Percentiles rank a stretch among this genome's conserved stretches.
Conservation (phyloP, 64 coral and sea anemone genomes). For the Acropora tenuis region DNA sequence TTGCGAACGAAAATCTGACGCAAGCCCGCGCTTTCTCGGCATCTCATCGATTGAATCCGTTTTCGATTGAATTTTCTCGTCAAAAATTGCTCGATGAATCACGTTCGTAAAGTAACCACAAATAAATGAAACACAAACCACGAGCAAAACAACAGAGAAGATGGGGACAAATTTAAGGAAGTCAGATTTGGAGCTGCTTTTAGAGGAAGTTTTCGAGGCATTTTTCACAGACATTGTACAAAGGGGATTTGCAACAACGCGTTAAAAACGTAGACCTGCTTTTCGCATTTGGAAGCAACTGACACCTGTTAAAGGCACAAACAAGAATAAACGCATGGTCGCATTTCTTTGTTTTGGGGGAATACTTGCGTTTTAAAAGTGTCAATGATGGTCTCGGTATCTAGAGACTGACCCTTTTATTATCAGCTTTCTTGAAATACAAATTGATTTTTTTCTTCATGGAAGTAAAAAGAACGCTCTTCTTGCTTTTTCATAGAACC, state of each 20-base stretch:
- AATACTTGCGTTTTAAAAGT: no score
- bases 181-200: not conserved
- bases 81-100: not conserved
- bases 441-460: no score
- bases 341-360: not conserved
- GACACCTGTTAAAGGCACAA: not conserved
- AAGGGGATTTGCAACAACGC: not conserved
- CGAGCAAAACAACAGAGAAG: not conserved
- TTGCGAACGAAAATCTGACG: not conserved
- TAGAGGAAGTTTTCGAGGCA: not conserved
- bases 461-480: no score
- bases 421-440: no score
- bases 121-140: not conserved
- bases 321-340: not conserved
- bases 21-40: not conserved
- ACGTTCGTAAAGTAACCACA: not conserved
- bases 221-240: not conserved
- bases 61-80: not conserved
- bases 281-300: not conserved
- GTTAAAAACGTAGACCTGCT: not conserved
- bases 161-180: not conserved
- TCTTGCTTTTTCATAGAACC: no score
- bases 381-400: no score
- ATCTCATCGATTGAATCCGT: not conserved
- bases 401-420: not conserved